Base-by-base conservation (phyloP, 2,888 invertebrate species). In the Drosophila lutescens region DNA sequence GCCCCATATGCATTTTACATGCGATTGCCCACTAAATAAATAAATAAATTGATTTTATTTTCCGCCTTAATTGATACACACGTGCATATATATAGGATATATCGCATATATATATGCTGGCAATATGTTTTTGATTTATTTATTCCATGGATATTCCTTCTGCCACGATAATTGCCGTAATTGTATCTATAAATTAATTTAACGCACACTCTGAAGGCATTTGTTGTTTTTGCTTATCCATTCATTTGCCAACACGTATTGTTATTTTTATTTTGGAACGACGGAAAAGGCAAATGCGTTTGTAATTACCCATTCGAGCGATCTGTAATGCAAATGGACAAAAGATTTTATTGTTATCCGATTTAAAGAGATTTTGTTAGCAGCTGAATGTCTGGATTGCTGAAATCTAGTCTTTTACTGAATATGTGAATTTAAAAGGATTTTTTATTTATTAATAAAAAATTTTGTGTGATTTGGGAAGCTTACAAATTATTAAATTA, bases 171-270 rank as follows among this genome's bases (percentile, higher is more conserved):
- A 82, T 82, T 85, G 74, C 72, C 68, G 60, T 78, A 82, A 80
- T 85, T 86, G 86, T 69, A 68, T 70, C 66, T 67, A 76, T 77
- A 78, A 82, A 85, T 82, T 78, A 57, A 85, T 82, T 82, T 78
- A 73, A 69, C 70, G 57, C 72, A 59, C 62, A 62, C 62, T 34
- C 62, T 58, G 62, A 50, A 15, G 12, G 17, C 50, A 26, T 26
- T 26, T 26, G 2, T 26, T 26, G 23, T 34, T 30, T 30, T n/a
- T 20, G 26, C 20, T 9, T 26, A 12, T 26, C 26, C 26, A 26
- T 40, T 12, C 20, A 43, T 20, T 3, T 13, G 20, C 20, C 3
- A 2, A 23, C 9, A 12, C 15, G 10, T 17, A 32, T 47, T 47
- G 47, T 17, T 47, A 12, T 12, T 15, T 15, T 30, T 12, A 36